These are phyloP conservation scores for Synanthedon tipuliformis DNA, from an alignment of 2,888 invertebrate genomes.

Conservation along the genomic window DNA sequence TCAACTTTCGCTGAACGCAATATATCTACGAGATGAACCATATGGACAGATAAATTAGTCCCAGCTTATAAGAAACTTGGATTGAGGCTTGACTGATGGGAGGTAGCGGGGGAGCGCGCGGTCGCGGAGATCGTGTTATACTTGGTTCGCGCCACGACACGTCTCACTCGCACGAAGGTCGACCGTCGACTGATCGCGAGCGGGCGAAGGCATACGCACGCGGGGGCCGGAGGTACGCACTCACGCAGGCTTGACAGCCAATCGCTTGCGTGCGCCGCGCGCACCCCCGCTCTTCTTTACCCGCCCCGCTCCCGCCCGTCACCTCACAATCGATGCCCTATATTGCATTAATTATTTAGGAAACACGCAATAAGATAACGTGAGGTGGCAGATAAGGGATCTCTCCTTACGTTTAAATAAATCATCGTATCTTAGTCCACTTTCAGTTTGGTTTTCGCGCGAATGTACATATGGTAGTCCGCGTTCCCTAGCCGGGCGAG, in stretches of 20 bases:
- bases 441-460: constrained; percentile 6
- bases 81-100: constrained; percentile 24
- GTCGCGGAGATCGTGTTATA: constrained; percentile 40
- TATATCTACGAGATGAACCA: constrained; percentile 85
- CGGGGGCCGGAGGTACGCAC: constrained; percentile 62
- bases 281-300: constrained; percentile 55
- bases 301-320: constrained; percentile 56
- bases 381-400: constrained; percentile 68
- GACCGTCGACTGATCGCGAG: constrained; percentile 51
- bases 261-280: constrained; percentile 68
- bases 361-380: constrained; percentile 72
- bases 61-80: constrained; percentile 42
- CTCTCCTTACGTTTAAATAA: constrained; percentile 55
- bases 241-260: constrained; percentile 65
- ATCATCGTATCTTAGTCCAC: constrained; percentile 32
- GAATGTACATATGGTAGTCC: constrained; percentile 12
- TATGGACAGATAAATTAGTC: constrained; percentile 74
- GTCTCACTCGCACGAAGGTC: constrained; percentile 38
- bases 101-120: constrained; percentile 33
- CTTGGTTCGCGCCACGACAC: constrained; percentile 32
- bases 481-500: constrained; percentile 11
- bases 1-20: constrained; percentile 83
- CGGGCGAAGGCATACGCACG: constrained; percentile 57
- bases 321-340: constrained; percentile 71
- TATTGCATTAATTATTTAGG: constrained; percentile 72